These are phyloP conservation scores for Ophioderma brevispina DNA, from an alignment of 35 echinoderm and acorn worm species.

Conservation along the genomic window DNA sequence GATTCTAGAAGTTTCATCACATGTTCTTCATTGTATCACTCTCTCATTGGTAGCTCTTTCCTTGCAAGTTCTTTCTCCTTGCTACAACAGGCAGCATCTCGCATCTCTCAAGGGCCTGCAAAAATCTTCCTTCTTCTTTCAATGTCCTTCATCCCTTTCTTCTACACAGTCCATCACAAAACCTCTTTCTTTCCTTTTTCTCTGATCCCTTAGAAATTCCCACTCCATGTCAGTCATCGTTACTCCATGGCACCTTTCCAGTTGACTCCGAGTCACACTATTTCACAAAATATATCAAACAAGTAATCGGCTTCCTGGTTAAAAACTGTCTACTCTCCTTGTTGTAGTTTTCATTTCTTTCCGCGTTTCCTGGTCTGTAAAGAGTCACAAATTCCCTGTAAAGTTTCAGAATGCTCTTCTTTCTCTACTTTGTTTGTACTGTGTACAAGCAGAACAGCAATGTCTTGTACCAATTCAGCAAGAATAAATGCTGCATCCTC, in stretches of 20 bases:
- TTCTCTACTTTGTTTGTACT: neutral
- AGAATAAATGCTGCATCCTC: neutral
- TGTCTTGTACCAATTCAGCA: conserved; percentile 15
- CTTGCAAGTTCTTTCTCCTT: neutral
- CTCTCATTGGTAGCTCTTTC: neutral
- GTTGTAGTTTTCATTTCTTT: too few relatives aligned
- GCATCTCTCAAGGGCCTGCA: too few relatives aligned
- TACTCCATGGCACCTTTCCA: neutral
- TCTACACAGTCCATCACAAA: neutral
- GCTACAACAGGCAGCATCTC: too few relatives aligned
- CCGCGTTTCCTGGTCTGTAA: too few relatives aligned
- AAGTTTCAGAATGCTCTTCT: neutral
- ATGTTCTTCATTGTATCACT: too few relatives aligned
- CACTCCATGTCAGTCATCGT: conserved; percentile 31
- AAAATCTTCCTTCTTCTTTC: neutral
- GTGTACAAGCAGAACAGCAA: conserved; percentile 23
- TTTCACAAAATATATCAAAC: too few relatives aligned
- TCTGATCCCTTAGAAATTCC: conserved; percentile 7
- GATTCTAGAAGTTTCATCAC: neutral
- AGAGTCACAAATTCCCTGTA: conserved; percentile 2
- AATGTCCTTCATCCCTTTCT: conserved; percentile 20
- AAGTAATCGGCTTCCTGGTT: too few relatives aligned
- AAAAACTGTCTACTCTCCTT: too few relatives aligned
- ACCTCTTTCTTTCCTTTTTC: conserved; percentile 24
- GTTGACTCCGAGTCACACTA: too few relatives aligned